phyloP scores from a whole-genome alignment of 2,797 vertebrate genomes.

The Prionace glauca region DNA sequence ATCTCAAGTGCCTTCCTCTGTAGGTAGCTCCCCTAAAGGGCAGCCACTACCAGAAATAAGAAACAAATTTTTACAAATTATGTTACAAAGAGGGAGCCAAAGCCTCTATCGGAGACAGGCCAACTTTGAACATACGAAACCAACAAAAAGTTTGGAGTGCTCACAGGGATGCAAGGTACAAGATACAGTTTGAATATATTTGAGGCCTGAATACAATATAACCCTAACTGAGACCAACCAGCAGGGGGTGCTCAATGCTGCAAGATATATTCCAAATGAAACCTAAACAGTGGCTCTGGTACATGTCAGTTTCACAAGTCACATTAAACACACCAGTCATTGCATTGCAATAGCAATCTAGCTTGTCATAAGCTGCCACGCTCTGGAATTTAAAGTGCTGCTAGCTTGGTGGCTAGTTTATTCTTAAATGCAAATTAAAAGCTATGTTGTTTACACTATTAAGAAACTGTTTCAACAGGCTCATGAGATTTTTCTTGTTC shows the following conservation, averaged over 20 bases:
- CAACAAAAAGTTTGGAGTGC: neutral
- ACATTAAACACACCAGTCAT: neutral
- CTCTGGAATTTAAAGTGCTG: constrained; percentile 5
- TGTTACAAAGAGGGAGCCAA: neutral
- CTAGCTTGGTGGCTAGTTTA: neutral
- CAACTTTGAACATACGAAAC: neutral
- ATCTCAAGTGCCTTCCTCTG: neutral
- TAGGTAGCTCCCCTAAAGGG: neutral
- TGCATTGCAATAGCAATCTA: neutral
- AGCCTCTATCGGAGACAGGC: neutral
- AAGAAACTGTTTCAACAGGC: neutral
- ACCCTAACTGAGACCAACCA: neutral
- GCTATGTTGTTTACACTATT: neutral
- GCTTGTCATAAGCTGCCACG: neutral
- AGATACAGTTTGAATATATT: neutral
- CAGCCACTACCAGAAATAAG: neutral
- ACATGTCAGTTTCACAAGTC: neutral
- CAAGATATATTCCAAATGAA: neutral
- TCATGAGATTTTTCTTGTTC: neutral
- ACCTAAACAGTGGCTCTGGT: neutral
- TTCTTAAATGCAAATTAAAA: constrained; percentile 11
- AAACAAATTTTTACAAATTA: neutral
- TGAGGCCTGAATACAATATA: neutral
- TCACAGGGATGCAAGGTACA: neutral
- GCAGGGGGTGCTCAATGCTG: constrained; percentile 10